A percentile compares a stretch with the other conserved stretches of the same genome.
phyloP scores from a whole-genome alignment of 2,797 vertebrate species.

The Pachyuromys duprasi region DNA sequence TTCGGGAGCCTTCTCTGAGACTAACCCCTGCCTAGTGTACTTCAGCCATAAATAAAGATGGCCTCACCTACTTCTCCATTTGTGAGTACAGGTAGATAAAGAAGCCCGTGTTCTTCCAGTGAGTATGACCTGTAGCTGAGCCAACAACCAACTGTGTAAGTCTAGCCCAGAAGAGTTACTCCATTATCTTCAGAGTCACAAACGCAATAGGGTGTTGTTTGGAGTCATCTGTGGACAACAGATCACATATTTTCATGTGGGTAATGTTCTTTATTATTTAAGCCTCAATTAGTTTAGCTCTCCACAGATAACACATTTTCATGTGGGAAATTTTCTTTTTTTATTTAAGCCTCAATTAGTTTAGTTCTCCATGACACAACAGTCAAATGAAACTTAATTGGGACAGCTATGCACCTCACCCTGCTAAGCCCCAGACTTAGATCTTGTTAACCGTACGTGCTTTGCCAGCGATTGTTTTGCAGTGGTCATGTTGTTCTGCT shows the following conservation, averaged over 20 bases:
- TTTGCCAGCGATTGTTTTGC: background rate
- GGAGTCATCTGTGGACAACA: background rate
- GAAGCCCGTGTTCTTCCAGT: background rate
- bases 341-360: conserved; percentile 14
- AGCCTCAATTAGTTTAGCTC: background rate
- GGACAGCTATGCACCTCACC: background rate
- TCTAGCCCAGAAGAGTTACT: background rate
- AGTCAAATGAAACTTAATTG: background rate
- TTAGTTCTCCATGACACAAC: background rate
- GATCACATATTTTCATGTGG: background rate
- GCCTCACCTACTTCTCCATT: background rate
- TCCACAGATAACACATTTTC: background rate
- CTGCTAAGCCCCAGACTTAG: background rate
- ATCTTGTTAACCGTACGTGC: background rate
- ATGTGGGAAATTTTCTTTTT: background rate
- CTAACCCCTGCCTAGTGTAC: background rate
- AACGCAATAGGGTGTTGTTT: background rate
- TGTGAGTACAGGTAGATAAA: background rate
- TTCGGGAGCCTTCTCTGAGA: background rate
- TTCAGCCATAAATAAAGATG: background rate
- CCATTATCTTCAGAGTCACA: background rate
- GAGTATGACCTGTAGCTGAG: background rate
- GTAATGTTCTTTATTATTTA: conserved; percentile 13
- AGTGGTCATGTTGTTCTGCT: background rate
- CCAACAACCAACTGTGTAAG: background rate